Evolutionary conservation across 1,140 invertebrate genomes (phyloP).

Genomic region (Popillia japonica): DNA sequence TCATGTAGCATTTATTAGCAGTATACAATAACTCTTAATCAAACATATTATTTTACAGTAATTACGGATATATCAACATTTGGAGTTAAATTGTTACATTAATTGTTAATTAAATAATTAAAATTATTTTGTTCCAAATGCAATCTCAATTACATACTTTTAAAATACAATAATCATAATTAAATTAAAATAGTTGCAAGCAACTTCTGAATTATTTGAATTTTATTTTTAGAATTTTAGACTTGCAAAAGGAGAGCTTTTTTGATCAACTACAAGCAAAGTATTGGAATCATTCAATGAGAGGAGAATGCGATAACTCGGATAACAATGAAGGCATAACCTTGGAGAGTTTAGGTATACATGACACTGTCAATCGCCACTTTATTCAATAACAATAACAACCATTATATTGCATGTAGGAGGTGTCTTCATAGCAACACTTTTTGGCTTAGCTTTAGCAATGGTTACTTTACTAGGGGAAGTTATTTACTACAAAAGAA

Average conservation of each 20-base stretch:
- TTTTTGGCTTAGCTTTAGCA: constrained; percentile 82
- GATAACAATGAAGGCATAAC: constrained; percentile 89
- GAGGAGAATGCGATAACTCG: constrained; percentile 72
- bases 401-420: constrained; percentile 64
- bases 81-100: no score
- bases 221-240: constrained; percentile 69
- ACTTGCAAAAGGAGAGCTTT: constrained; percentile 85
- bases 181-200: no score
- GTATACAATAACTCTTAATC: no score
- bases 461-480: constrained; percentile 83
- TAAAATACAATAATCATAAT: no score
- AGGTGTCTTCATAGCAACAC: constrained; percentile 88
- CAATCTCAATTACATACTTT: no score
- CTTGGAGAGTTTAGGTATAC: constrained; percentile 81
- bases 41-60: no score
- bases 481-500: constrained; percentile 80
- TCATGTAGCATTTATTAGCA: no score
- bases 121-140: no score
- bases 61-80: no score
- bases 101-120: no score
- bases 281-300: constrained; percentile 82
- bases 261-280: constrained; percentile 79
- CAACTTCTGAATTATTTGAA: not conserved
- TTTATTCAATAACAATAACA: not conserved
- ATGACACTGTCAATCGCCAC: not conserved